phyloP scores from a whole-genome alignment of 2,797 vertebrate species.

The Tinamus major region DNA sequence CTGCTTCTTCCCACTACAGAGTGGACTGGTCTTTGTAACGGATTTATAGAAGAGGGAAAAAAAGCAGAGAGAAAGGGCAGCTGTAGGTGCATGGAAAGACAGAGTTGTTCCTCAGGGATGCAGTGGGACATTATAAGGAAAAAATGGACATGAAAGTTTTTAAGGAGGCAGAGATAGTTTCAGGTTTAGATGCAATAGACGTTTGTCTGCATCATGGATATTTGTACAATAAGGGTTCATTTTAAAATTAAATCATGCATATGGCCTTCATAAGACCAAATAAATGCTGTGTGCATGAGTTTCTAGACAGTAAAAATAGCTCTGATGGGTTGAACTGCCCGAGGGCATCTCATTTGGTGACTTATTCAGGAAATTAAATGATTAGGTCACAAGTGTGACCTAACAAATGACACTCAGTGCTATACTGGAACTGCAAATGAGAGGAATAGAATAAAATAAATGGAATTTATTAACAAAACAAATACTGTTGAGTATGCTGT shows the following conservation, averaged over 20 bases:
- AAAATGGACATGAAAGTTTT: fast-evolving
- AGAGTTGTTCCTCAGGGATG: background rate
- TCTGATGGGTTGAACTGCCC: background rate
- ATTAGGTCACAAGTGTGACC: background rate
- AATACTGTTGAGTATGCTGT: background rate
- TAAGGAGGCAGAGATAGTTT: background rate
- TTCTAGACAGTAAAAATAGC: background rate
- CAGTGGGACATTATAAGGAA: background rate
- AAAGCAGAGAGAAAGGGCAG: background rate
- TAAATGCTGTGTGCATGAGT: background rate
- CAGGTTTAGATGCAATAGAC: background rate
- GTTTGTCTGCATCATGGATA: background rate
- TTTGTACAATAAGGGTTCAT: background rate
- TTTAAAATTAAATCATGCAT: background rate
- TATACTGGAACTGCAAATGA: background rate
- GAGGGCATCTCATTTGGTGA: background rate
- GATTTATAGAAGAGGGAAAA: background rate
- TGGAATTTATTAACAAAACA: background rate
- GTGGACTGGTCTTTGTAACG: too few species aligned
- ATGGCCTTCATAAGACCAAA: background rate
- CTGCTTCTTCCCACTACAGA: background rate
- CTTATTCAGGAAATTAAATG: background rate
- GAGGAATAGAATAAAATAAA: background rate
- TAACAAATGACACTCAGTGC: background rate
- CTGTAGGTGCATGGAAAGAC: background rate